Percentiles rank a stretch among this genome's conserved stretches.
Conservation (phyloP, 2,113 vertebrate species). For the Oryzias curvinotus region DNA sequence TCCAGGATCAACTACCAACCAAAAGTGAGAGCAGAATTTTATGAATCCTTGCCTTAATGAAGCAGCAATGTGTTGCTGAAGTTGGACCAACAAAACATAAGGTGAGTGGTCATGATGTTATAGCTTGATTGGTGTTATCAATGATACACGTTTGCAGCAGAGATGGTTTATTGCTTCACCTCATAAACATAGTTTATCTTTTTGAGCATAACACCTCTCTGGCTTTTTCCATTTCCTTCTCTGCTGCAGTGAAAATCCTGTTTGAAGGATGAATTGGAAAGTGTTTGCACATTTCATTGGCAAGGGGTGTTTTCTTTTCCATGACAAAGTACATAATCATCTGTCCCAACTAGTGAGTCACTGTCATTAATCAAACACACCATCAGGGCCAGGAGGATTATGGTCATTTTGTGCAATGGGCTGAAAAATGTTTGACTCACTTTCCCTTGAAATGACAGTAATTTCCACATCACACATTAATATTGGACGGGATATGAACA, state of each 20-base stretch:
- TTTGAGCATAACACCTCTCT: too few relatives aligned
- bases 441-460: constrained; percentile 21
- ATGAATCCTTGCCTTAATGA: too few relatives aligned
- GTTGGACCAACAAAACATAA: too few relatives aligned
- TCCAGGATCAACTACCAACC: too few relatives aligned
- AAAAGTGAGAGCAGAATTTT: too few relatives aligned
- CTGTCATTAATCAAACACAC: constrained; percentile 16
- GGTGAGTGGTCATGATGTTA: too few relatives aligned
- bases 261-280: background rate
- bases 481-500: background rate
- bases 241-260: background rate
- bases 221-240: background rate
- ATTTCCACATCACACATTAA: constrained; percentile 1
- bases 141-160: too few relatives aligned
- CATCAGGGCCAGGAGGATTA: constrained; percentile 11
- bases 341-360: constrained; percentile 19
- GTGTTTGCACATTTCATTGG: constrained; percentile 4
- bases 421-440: background rate
- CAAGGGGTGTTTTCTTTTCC: constrained; percentile 8
- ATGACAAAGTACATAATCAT: constrained; percentile 1
- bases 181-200: too few relatives aligned
- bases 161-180: too few relatives aligned
- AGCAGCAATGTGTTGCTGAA: too few relatives aligned
- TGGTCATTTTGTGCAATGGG: constrained; percentile 6
- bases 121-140: too few relatives aligned